phyloP scores from a whole-genome alignment of 92 coral and sea anemone species.

The Plumapathes pennacea region DNA sequence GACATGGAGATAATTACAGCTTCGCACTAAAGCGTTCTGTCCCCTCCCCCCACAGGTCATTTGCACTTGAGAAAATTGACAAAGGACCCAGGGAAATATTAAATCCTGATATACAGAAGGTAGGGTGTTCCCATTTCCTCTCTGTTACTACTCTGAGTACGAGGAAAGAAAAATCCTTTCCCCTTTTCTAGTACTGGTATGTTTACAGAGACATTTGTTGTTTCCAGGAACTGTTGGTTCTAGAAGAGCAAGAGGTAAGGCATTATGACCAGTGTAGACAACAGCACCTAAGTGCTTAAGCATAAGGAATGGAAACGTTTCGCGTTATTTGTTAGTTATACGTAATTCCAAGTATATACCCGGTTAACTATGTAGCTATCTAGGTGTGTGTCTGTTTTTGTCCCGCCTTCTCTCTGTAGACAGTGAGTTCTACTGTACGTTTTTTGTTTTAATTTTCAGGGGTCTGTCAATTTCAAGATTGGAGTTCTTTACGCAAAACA shows the following conservation, averaged over 20 bases:
- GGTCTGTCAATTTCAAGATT: slow-evolving; percentile 95
- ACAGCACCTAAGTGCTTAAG: no score
- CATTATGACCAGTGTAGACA: neutral
- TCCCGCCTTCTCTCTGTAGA: no score
- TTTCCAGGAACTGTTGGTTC: slow-evolving; percentile 77
- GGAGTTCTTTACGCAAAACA: slow-evolving; percentile 91
- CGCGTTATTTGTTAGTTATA: no score
- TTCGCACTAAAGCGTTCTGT: neutral
- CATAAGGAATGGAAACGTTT: no score
- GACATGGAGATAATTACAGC: neutral
- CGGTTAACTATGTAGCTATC: no score
- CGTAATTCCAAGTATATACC: no score
- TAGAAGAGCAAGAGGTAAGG: slow-evolving; percentile 97
- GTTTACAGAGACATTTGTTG: neutral
- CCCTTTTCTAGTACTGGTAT: neutral
- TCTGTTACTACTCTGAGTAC: neutral
- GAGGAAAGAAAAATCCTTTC: neutral
- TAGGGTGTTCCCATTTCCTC: neutral
- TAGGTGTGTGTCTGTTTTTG: no score
- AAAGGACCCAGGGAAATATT: slow-evolving; percentile 87
- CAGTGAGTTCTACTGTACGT: no score
- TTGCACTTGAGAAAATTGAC: slow-evolving; percentile 73
- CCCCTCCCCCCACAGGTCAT: slow-evolving; percentile 35
- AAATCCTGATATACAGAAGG: slow-evolving; percentile 90
- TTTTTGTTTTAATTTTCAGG: slow-evolving; percentile 45